A percentile compares a stretch with the other conserved stretches of the same genome.
These are phyloP conservation scores for Petrocephalus schoutedeni DNA, from an alignment of 2,797 vertebrate genomes.

Conservation along the genomic window DNA sequence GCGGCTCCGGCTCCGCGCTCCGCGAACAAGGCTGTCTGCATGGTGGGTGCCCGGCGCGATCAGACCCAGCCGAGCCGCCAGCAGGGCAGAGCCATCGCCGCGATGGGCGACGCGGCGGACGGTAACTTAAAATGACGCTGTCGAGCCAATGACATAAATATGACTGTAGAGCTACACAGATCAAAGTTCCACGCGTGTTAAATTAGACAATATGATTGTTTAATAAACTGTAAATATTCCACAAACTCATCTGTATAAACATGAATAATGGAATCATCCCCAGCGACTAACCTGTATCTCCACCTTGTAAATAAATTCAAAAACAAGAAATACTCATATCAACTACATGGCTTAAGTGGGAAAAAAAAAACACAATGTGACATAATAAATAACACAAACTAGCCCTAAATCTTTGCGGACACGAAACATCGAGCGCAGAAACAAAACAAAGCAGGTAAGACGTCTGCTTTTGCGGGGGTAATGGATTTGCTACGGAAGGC, in stretches of 20 bases:
- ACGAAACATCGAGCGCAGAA: neutral
- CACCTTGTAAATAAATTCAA: neutral
- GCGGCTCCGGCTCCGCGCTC: neutral
- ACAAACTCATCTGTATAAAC: neutral
- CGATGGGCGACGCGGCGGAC: neutral
- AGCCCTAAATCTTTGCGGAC: neutral
- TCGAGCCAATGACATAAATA: neutral
- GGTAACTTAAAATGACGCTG: neutral
- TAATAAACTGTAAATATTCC: neutral
- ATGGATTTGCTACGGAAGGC: neutral
- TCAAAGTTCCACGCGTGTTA: neutral
- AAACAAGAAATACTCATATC: neutral
- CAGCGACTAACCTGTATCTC: neutral
- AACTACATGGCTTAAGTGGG: neutral
- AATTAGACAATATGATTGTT: neutral
- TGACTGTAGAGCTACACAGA: neutral
- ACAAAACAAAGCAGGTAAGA: neutral
- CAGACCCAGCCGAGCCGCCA: neutral
- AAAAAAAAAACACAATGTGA: neutral
- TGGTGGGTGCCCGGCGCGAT: neutral
- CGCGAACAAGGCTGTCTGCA: constrained; percentile 10
- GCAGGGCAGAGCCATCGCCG: neutral
- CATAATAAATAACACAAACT: neutral
- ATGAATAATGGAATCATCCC: neutral
- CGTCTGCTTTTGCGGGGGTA: neutral